These are phyloP conservation scores for Neotoma lepida DNA, from an alignment of 2,113 vertebrate species.

Conservation along the genomic window DNA sequence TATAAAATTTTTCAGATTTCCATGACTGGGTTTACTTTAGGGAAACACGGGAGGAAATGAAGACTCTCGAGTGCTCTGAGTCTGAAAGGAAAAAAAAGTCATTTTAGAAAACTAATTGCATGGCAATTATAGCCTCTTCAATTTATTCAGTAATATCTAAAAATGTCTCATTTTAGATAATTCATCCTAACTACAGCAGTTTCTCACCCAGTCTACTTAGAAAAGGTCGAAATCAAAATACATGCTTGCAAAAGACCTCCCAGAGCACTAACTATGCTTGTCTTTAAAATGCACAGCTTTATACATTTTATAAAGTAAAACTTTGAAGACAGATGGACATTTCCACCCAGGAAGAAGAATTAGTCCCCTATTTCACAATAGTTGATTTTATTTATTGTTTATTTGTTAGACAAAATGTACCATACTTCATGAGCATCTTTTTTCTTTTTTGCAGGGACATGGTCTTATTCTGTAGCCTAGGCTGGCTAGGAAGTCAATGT, in stretches of 20 bases:
- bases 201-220: neutral
- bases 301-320: neutral
- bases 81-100: slow-evolving; percentile 55
- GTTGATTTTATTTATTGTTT: neutral
- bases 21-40: slow-evolving; percentile 75
- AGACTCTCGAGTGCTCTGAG: slow-evolving; percentile 47
- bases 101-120: slow-evolving; percentile 59
- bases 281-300: neutral
- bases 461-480: neutral
- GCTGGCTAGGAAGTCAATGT: neutral
- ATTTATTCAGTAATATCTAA: slow-evolving; percentile 17
- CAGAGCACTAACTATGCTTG: neutral
- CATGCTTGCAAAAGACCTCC: neutral
- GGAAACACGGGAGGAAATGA: slow-evolving; percentile 48
- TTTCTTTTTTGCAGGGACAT: neutral
- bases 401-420: neutral
- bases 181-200: neutral
- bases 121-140: neutral
- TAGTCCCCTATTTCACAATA: neutral
- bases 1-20: slow-evolving; percentile 69
- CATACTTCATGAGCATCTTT: neutral
- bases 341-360: neutral
- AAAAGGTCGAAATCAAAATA: slow-evolving; percentile 18
- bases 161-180: neutral
- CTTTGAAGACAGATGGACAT: neutral